Base-by-base conservation (phyloP, 2,888 invertebrate species). In the Macroteleia sp. region DNA sequence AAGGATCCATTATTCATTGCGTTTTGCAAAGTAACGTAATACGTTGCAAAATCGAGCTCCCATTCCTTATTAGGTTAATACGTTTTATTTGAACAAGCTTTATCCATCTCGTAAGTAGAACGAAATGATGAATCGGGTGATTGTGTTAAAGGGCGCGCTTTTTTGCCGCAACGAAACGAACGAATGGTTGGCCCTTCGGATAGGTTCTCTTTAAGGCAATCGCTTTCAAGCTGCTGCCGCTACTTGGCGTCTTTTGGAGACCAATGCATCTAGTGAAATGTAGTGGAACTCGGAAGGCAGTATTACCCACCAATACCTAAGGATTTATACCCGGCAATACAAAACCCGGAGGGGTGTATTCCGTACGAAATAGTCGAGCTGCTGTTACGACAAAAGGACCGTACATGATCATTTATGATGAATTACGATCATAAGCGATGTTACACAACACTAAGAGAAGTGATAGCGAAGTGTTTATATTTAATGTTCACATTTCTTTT, bases 181-280 rank as follows among this genome's bases (percentile, higher is more conserved):
- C 44, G 44, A 62, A 0, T 42, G n/a, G n/a, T n/a, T n/a, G n/a
- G 16, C 2, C 32, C 34, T 34, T 67, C 46, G 81, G 78, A 71
- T 82, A 83, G 71, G 78, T 81, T 78, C 82, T 83, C 85, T 83
- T 85, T 84, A 83, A 83, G 81, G 75, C 81, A 77, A 75, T 80
- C 73, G 61, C 77, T 81, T 81, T 81, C 67, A 62, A 61, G 74
- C 70, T 64, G 75, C 70, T 57, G 61, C 73, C 62, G 52, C 71
- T 61, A 56, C 69, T 69, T 52, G 74, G 77, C 74, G 57, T 61
- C 77, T 74, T 76, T 74, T 76, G 39, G 73, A 73, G 83, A 83
- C 83, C 85, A 83, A 86, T 86, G 83, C 83, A 82, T 82, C 81
- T 84, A 83, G 84, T 85, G 84, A 86, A 87, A 87, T 86, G 86